A percentile compares a stretch with the other conserved stretches of the same genome.
phyloP scores from a whole-genome alignment of 2,888 invertebrate species.

The Uloborus plumipes region DNA sequence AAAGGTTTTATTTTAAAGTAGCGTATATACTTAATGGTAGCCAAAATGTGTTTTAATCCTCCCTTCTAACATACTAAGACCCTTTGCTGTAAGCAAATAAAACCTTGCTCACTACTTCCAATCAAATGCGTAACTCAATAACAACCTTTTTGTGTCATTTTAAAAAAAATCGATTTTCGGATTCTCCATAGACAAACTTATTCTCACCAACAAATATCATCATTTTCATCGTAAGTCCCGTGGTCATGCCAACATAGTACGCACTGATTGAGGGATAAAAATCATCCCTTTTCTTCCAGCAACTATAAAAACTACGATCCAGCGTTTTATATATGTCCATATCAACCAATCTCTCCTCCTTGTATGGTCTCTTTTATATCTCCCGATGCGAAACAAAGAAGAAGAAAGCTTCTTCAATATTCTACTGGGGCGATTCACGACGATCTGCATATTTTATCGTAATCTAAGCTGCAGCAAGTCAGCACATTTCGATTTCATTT shows the following conservation, averaged over 20 bases:
- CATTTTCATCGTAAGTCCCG: conserved; percentile 13
- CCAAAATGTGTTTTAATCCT: no score
- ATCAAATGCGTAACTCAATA: no score
- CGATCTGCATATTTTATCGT: conserved; percentile 55
- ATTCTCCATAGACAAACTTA: no score
- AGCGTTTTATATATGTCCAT: conserved; percentile 23
- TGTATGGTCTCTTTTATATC: conserved; percentile 21
- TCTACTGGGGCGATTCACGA: conserved; percentile 28
- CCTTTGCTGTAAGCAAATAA: no score
- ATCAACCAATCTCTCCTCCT: conserved; percentile 18
- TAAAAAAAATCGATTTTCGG: no score
- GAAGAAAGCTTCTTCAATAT: conserved; percentile 42
- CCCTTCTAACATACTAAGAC: no score
- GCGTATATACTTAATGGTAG: no score
- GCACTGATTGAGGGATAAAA: conserved; percentile 21
- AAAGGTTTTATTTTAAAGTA: no score
- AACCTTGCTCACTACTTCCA: no score
- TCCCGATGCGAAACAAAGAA: background rate
- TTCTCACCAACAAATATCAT: no score
- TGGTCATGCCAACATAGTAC: conserved; percentile 23
- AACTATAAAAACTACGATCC: conserved; percentile 26
- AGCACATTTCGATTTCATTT: no score
- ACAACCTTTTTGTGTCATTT: no score
- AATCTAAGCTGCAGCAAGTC: conserved; percentile 19
- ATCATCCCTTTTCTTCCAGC: conserved; percentile 15